Percentiles rank a stretch among this genome's conserved stretches.
Conservation (phyloP, 2,113 vertebrate genomes). For the Chauna torquata region DNA sequence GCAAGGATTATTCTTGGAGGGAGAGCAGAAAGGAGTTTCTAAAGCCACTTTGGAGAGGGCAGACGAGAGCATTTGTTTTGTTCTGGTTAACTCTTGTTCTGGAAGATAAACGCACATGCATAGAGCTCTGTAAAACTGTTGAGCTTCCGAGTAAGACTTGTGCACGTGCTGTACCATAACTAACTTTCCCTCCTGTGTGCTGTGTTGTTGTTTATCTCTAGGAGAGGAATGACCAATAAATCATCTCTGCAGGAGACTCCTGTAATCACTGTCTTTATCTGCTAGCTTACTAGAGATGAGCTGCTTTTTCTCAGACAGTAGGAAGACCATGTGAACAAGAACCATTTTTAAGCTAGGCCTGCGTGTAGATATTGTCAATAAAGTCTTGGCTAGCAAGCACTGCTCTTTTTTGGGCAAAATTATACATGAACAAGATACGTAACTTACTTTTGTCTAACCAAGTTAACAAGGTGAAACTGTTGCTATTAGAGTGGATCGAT, state of each 20-base stretch:
- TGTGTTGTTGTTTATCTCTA: not conserved
- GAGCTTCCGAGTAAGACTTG: not conserved
- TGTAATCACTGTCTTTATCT: not conserved
- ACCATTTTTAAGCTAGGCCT: not conserved
- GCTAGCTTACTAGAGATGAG: not conserved
- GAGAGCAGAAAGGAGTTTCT: not conserved
- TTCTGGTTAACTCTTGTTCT: not conserved
- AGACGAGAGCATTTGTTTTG: not conserved
- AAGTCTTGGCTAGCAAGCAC: not conserved
- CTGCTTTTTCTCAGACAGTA: not conserved
- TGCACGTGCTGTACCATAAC: rapidly evolving
- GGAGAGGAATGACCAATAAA: not conserved
- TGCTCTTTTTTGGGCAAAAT: not conserved
- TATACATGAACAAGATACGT: not conserved
- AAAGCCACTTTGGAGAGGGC: not conserved
- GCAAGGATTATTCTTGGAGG: not conserved
- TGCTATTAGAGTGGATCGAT: not conserved
- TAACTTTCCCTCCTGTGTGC: too few species aligned
- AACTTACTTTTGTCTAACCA: not conserved
- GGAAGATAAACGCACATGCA: not conserved
- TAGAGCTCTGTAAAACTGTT: not conserved
- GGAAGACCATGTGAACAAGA: not conserved
- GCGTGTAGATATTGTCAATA: not conserved
- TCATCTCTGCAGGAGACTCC: not conserved
- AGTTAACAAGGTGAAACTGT: not conserved